Evolutionary conservation across 2,888 invertebrate species (phyloP).

Genomic region (Drosophila acutilabella): DNA sequence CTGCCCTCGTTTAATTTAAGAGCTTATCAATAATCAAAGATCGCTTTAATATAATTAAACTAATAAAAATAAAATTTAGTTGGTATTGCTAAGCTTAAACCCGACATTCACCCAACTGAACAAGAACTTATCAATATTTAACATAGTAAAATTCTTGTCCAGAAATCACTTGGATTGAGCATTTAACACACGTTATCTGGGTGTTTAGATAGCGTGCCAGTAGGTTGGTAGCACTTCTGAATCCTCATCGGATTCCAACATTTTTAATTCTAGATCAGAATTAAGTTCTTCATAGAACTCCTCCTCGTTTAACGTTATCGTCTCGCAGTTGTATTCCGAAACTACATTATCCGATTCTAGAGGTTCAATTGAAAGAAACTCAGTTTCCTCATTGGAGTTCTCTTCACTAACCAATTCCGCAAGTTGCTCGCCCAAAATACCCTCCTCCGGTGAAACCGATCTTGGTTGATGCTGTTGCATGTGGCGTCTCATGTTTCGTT

Average conservation of each 20-base stretch:
- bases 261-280: not conserved
- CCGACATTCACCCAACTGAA: no score
- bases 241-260: slow-evolving; percentile 2
- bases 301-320: not conserved
- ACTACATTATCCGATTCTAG: not conserved
- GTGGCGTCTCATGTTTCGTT: slow-evolving; percentile 46
- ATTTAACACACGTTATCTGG: not conserved
- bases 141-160: not conserved
- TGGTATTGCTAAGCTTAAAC: no score
- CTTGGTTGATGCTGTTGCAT: slow-evolving; percentile 32
- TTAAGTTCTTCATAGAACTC: not conserved
- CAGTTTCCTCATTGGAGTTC: not conserved
- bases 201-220: slow-evolving; percentile 29
- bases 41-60: no score
- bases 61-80: no score
- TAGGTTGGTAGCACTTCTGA: slow-evolving; percentile 37
- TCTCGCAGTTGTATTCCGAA: not conserved
- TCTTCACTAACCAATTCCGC: not conserved
- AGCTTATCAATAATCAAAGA: no score
- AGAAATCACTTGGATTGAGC: not conserved
- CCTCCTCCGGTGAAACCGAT: not conserved
- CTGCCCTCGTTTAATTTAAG: no score
- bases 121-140: no score
- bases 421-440: not conserved
- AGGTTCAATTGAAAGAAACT: slow-evolving; percentile 13